Conservation (phyloP, 2,888 invertebrate species). For the Parascotia fuliginaria region DNA sequence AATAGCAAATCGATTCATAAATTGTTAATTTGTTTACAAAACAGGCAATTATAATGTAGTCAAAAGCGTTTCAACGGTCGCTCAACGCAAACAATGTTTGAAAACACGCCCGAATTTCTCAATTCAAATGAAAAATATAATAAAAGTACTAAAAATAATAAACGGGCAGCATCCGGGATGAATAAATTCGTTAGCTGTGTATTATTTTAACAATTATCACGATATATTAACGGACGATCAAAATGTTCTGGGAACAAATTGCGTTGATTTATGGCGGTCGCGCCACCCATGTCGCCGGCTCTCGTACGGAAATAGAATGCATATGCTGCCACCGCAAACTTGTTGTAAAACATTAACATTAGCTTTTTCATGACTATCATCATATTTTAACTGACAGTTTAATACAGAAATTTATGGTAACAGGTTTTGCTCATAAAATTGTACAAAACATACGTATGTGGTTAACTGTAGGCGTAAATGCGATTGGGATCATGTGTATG, state of each 20-base stretch:
- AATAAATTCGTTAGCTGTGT: constrained; percentile 41
- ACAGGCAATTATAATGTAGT: constrained; percentile 18
- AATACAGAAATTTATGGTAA: not conserved
- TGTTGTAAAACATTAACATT: constrained; percentile 32
- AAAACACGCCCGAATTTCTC: constrained; percentile 10
- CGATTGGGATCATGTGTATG: too few species aligned
- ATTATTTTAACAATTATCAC: constrained; percentile 61
- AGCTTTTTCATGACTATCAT: constrained; percentile 9
- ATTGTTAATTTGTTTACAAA: constrained; percentile 33
- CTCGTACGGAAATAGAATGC: constrained; percentile 65
- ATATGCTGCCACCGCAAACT: constrained; percentile 42
- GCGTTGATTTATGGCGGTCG: constrained; percentile 69
- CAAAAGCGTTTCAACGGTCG: constrained; percentile 16
- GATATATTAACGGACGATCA: constrained; percentile 57
- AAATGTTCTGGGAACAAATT: constrained; percentile 74
- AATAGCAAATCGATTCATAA: constrained; percentile 19
- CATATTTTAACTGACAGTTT: not conserved
- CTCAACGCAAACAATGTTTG: constrained; percentile 15
- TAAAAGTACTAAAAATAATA: constrained; percentile 29
- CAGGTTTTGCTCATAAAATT: not conserved
- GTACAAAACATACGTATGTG: not conserved
- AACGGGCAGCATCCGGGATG: constrained; percentile 43
- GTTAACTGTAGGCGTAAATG: too few species aligned
- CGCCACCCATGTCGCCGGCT: constrained; percentile 73
- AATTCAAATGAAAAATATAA: constrained; percentile 12